Evolutionary conservation across 2,888 invertebrate species (phyloP).

Genomic region (Girardia tigrina): DNA sequence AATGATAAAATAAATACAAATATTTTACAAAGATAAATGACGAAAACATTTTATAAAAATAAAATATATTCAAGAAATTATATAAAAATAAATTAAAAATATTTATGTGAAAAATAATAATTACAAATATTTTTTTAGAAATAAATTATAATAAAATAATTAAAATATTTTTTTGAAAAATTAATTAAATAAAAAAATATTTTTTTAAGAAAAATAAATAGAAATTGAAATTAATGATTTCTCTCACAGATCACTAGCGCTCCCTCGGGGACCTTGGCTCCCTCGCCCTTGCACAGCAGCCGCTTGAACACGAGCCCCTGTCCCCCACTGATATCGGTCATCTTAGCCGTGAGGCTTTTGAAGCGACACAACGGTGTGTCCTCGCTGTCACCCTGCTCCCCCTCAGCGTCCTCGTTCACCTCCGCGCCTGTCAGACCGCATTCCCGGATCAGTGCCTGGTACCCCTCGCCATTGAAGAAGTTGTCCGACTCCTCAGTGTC

Average conservation of each 20-base stretch:
- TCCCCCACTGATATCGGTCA: slow-evolving; percentile 10
- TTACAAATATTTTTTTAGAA: too few species aligned
- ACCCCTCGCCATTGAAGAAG: not conserved
- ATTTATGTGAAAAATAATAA: too few species aligned
- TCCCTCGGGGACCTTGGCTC: not conserved
- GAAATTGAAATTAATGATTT: too few species aligned
- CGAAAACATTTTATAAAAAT: too few species aligned
- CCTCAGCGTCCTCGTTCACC: not conserved
- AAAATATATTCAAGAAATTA: too few species aligned
- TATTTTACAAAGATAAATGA: too few species aligned
- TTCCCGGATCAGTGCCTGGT: not conserved
- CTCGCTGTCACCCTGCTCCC: not conserved
- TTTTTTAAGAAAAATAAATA: too few species aligned
- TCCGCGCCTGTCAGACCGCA: not conserved
- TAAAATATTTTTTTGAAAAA: too few species aligned
- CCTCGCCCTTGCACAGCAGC: not conserved
- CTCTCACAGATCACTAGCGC: not conserved
- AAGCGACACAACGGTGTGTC: not conserved
- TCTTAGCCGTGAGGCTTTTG: not conserved
- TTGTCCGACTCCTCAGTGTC: not conserved
- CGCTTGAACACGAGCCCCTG: not conserved
- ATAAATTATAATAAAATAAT: too few species aligned
- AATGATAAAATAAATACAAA: too few species aligned
- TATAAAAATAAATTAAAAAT: too few species aligned
- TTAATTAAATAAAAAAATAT: too few species aligned